Evolutionary conservation across 1,140 invertebrate genomes (phyloP).

Genomic region (Aphaenogaster rudis): DNA sequence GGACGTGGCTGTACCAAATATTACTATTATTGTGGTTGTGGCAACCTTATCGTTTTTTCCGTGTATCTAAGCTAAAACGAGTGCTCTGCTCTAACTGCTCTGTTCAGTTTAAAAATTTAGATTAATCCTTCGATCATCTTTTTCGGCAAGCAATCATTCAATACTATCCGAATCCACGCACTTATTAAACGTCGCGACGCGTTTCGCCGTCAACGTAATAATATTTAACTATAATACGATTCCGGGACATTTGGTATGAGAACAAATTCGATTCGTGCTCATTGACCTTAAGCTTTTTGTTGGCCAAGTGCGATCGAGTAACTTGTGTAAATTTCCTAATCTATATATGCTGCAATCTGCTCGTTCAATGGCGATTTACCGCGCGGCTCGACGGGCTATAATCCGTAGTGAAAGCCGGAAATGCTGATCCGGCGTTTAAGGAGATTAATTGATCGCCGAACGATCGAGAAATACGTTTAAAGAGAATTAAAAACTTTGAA

Average conservation of each 20-base stretch:
- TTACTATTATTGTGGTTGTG: too few relatives aligned
- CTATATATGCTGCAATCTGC: conserved; percentile 64
- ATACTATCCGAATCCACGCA: conserved; percentile 5
- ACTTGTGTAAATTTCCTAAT: conserved; percentile 66
- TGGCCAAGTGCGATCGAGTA: conserved; percentile 48
- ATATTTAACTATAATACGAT: conserved; percentile 68
- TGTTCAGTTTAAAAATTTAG: neutral
- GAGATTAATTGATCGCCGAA: conserved; percentile 50
- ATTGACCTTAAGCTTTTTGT: conserved; percentile 60
- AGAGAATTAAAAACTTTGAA: conserved; percentile 28
- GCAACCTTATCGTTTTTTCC: too few relatives aligned
- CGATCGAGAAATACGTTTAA: conserved; percentile 13
- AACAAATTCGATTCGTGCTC: conserved; percentile 29
- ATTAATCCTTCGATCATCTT: conserved; percentile 22
- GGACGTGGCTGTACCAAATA: too few relatives aligned
- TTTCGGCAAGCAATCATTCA: neutral
- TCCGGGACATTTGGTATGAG: conserved; percentile 41
- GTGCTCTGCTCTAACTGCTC: neutral
- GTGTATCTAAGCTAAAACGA: neutral
- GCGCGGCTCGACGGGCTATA: conserved; percentile 6
- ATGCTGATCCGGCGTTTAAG: conserved; percentile 32
- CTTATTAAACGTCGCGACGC: conserved; percentile 35
- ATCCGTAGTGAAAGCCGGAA: conserved; percentile 57
- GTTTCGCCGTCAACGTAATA: conserved; percentile 47
- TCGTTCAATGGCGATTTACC: conserved; percentile 67